Conservation (phyloP, 2,797 vertebrate species). For the Arctocebus calabarensis region DNA sequence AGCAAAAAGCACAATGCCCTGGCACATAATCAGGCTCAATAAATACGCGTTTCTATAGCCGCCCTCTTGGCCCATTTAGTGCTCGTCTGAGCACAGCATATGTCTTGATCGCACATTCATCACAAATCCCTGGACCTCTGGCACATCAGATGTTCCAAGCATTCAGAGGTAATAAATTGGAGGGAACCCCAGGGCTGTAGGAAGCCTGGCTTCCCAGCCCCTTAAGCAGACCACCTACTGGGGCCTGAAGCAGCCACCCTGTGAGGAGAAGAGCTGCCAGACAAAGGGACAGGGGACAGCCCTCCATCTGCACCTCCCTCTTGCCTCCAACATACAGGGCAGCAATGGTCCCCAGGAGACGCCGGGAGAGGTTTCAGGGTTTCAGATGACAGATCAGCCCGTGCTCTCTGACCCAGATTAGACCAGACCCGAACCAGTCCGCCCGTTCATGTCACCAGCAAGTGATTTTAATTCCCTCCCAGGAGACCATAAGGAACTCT, state of each 20-base stretch:
- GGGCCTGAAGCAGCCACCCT: background rate
- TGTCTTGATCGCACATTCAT: background rate
- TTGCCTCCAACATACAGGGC: background rate
- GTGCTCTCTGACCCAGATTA: background rate
- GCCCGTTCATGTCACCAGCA: slow-evolving; percentile 20
- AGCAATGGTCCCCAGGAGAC: background rate
- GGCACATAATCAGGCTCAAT: background rate
- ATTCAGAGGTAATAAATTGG: slow-evolving; percentile 62
- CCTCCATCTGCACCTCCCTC: slow-evolving; percentile 14
- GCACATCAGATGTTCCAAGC: slow-evolving; percentile 54
- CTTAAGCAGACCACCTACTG: slow-evolving; percentile 64
- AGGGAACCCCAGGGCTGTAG: slow-evolving; percentile 28
- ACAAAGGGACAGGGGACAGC: background rate
- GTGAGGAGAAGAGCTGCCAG: slow-evolving; percentile 35
- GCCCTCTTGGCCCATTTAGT: background rate
- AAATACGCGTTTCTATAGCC: background rate
- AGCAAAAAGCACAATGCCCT: background rate
- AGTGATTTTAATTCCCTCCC: slow-evolving; percentile 37
- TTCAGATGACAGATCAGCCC: slow-evolving; percentile 3
- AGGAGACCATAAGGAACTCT: background rate
- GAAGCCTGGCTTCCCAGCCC: slow-evolving; percentile 53
- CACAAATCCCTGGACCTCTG: slow-evolving; percentile 59
- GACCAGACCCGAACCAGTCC: background rate
- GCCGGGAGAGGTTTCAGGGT: background rate
- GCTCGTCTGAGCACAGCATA: background rate